Evolutionary conservation across 2,888 invertebrate species (phyloP), one percentile per base, ranked within the genome.

Genomic region (Oscheius sp.): DNA sequence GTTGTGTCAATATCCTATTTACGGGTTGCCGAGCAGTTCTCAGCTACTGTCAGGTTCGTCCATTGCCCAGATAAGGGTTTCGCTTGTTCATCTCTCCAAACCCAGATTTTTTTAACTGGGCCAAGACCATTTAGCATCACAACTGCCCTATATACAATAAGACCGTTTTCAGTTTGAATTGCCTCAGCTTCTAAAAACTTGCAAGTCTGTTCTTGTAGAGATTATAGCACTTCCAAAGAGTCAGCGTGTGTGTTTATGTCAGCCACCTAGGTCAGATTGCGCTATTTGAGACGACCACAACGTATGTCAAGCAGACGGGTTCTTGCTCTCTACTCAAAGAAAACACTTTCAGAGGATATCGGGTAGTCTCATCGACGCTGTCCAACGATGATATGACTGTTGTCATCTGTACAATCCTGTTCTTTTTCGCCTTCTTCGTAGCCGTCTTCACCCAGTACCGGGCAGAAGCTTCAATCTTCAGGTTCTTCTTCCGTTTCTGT

Each of bases 371-470:
- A 9, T 75, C 81, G 11, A 73, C 80, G 13, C 76, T 87, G 32
- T 82, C 78, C 33, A 73, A 84, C 7, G 83, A 86, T 59, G 92
- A 92, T 80, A 89, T 91, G 47, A 90, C 91, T 57, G 91, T 92
- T 1, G 88, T 92, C 33, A 89, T 90, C 2, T 91, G 91, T 79
- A 91, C 91, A 0, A 90, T 92, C 11, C 87, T 91, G 63, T 92
- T 92, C 86, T 91, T 92, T 79, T 89, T 91, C 50, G 91, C 92
- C 10, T 92, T 92, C 83, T 92, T 92, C 83, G 89, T 91, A 35
- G 92, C 92, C 65, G 91, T 92, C 89, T 91, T 92, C 76, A 88
- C 88, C 1, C 88, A 88, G 65, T 88, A 88, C 70, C 76, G 81
- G 66, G 87, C 88, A 11, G 87, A 87, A 50, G 85, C 83, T 2